phyloP scores from a whole-genome alignment of 2,797 vertebrate genomes.

The Amblyraja radiata region DNA sequence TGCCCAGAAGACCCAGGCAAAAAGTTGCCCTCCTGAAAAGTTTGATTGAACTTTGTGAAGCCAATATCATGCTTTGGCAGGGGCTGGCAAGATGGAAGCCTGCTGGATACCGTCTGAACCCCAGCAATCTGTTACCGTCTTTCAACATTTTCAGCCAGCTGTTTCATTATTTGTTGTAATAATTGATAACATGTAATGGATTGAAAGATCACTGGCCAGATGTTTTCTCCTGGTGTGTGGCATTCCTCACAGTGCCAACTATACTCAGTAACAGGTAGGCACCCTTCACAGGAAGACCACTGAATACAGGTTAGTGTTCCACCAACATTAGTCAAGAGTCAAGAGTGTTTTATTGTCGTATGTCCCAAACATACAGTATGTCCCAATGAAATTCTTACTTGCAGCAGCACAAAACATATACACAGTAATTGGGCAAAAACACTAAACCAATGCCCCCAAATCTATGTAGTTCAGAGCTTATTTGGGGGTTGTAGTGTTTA shows the following conservation, averaged over 20 bases:
- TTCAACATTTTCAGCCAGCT: slow-evolving; percentile 13
- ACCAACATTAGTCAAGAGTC: not conserved
- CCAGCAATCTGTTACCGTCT: not conserved
- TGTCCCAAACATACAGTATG: no score
- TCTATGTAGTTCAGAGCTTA: no score
- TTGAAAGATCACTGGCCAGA: slow-evolving; percentile 5
- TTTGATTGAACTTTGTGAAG: not conserved
- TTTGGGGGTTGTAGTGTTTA: no score
- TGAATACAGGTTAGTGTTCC: not conserved
- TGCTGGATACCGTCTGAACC: not conserved
- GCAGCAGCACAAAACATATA: no score
- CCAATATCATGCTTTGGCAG: not conserved
- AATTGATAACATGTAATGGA: not conserved
- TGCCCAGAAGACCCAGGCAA: not conserved
- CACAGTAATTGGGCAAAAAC: no score
- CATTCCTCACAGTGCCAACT: no score
- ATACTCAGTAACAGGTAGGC: not conserved
- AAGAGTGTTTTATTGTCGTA: no score
- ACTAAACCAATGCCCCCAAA: no score
- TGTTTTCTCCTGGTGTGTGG: not conserved
- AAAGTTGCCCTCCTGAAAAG: not conserved
- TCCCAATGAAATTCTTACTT: no score
- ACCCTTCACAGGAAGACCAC: not conserved
- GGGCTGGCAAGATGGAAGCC: not conserved
- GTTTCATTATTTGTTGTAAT: not conserved